phyloP scores from a whole-genome alignment of 2,797 vertebrate species.

The Passerculus sandwichensis region DNA sequence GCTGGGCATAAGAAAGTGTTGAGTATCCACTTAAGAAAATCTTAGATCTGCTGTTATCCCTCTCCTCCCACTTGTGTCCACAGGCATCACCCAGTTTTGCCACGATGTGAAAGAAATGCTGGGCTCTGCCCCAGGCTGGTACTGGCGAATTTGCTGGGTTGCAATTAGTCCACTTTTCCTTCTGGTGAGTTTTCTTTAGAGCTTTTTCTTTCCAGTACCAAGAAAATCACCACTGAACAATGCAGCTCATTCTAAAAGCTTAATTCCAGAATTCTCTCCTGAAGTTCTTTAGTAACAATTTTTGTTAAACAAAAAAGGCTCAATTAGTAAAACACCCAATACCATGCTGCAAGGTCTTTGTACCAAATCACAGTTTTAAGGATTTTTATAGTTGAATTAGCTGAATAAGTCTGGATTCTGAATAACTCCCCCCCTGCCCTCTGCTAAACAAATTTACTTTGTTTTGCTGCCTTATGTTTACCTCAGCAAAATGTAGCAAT shows the following conservation, averaged over 20 bases:
- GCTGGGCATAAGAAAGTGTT: neutral
- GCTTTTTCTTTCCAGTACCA: neutral
- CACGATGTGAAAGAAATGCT: slow-evolving; percentile 92
- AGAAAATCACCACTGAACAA: neutral
- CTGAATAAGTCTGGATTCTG: slow-evolving; percentile 10
- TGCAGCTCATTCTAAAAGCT: neutral
- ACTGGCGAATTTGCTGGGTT: slow-evolving; percentile 95
- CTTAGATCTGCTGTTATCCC: neutral
- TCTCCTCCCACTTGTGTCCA: neutral
- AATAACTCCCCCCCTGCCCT: neutral
- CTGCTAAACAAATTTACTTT: neutral
- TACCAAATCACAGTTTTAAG: neutral
- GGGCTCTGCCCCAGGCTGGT: slow-evolving; percentile 92
- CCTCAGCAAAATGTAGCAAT: slow-evolving; percentile 33
- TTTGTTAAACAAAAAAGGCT: neutral
- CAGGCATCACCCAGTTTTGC: slow-evolving; percentile 94
- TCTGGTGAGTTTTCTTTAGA: slow-evolving; percentile 83
- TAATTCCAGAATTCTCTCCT: neutral
- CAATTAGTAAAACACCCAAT: neutral
- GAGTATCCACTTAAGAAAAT: neutral
- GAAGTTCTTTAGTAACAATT: neutral
- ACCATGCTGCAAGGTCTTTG: neutral
- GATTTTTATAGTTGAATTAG: neutral
- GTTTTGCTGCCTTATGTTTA: neutral
- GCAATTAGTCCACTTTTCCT: slow-evolving; percentile 94